Evolutionary conservation across 2,113 vertebrate genomes (phyloP).

Genomic region (Perccottus glenii): DNA sequence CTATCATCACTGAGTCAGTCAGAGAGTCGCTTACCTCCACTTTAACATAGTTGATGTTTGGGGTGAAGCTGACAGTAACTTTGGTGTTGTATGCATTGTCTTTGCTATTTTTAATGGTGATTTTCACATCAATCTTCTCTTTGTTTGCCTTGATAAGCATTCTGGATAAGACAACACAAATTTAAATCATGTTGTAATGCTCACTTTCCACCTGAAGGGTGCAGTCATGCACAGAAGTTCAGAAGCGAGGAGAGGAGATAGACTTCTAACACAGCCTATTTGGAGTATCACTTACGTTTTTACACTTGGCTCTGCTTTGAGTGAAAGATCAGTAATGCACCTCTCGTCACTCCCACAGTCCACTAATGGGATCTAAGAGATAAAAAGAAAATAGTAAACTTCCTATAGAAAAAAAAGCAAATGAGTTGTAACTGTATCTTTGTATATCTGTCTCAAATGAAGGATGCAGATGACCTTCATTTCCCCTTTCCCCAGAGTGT

Average conservation of each 20-base stretch:
- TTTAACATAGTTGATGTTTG: constrained; percentile 92
- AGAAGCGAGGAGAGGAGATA: not conserved
- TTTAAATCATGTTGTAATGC: constrained; percentile 24
- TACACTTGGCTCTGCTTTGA: constrained; percentile 79
- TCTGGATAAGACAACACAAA: constrained; percentile 49
- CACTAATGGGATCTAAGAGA: constrained; percentile 88
- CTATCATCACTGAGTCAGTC: not conserved
- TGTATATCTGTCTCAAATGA: constrained; percentile 17
- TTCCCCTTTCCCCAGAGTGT: constrained; percentile 38
- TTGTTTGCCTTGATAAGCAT: constrained; percentile 82
- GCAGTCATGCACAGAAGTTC: constrained; percentile 30
- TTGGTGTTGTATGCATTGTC: constrained; percentile 96
- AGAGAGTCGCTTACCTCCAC: constrained; percentile 84
- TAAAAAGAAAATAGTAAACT: not conserved
- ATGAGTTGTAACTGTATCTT: constrained; percentile 27
- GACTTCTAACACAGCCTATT: not conserved
- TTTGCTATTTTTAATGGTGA: constrained; percentile 84
- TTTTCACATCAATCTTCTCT: constrained; percentile 84
- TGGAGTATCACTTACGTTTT: constrained; percentile 57
- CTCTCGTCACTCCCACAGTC: constrained; percentile 89
- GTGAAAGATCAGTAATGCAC: constrained; percentile 88
- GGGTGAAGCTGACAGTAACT: constrained; percentile 83
- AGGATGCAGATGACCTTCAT: constrained; percentile 38
- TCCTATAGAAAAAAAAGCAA: too few relatives aligned
- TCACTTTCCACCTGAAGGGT: constrained; percentile 36